Base-by-base conservation (phyloP, 2,888 invertebrate species). In the Auanema freiburgensis region DNA sequence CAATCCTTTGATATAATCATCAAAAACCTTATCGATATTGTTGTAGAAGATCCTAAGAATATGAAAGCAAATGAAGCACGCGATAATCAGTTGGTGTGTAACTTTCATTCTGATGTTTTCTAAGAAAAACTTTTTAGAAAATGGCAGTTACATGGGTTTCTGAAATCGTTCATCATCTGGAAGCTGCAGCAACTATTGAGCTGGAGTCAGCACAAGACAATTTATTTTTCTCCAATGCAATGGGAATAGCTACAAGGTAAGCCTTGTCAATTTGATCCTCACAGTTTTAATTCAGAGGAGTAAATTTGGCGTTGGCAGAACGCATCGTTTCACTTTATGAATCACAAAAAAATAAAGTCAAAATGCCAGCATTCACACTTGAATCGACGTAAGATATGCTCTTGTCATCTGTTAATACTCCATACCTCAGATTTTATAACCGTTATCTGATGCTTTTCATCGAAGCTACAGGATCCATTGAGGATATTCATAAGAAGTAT, bases 231-330 rank as follows among this genome's bases (percentile, higher is more conserved):
- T 60, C 53, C 14, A 64, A 67, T 54, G 75, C 75, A 0, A 75
- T 75, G 67, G 63, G 59, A 6, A 23, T 69, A 2, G 69, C 67
- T 3, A 65, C 64, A 14, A 59, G 59, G 62, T 62, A 46, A 46
- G 46, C 3, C 10, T 5, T 5, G 3, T 46, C 21, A 16, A 10
- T 21, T 46, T 46, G 16, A n/a, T n/a, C n/a, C n/a, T 33, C 4
- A 33, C n/a, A 42, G 2, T 46, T 76, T 18, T 66, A 57, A n/a
- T 50, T 46, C 43, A 53, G 65, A 24, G 65, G 68, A 16, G 68
- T 67, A 16, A 78, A 78, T 57, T 53, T 69, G 21, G 64, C 62
- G 5, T 40, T 80, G 10, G 74, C 74, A 2, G 69, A 77, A n/a
- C 59, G 72, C 12, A 56, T 79, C 21, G 59, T 74, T 2, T 53